phyloP scores from a whole-genome alignment of 2,797 vertebrate species.

The Hirundo rustica region DNA sequence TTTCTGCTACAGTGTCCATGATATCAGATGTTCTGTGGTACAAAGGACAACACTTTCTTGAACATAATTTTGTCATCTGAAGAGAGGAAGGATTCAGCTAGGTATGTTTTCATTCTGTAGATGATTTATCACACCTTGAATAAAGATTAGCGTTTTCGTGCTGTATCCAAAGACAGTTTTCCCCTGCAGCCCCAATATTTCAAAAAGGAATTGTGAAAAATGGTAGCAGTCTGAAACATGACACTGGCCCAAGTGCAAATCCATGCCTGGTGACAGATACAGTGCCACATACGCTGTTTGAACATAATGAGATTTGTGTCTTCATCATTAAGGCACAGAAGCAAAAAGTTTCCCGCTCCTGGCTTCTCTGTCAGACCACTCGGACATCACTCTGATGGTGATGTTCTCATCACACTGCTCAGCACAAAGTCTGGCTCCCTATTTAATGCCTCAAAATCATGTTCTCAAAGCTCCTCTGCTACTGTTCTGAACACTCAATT shows the following conservation, averaged over 20 bases:
- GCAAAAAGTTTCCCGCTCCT: not conserved
- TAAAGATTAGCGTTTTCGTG: not conserved
- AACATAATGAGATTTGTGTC: not conserved
- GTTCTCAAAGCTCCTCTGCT: not conserved
- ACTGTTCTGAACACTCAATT: not conserved
- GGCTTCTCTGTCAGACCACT: not conserved
- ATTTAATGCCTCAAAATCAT: not conserved
- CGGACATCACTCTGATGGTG: not conserved
- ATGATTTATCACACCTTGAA: not conserved
- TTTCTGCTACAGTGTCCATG: not conserved
- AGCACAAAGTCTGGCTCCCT: not conserved
- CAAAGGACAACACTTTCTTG: not conserved
- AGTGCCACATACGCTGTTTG: not conserved
- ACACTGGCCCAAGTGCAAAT: not conserved
- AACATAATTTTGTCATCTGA: not conserved
- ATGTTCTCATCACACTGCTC: not conserved
- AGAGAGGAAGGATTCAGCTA: not conserved
- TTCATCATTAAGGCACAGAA: not conserved
- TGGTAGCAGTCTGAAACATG: not conserved
- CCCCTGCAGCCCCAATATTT: not conserved
- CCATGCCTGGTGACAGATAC: not conserved
- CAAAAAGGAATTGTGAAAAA: not conserved
- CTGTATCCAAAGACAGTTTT: not conserved
- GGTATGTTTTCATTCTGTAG: not conserved
- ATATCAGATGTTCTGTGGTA: not conserved